Evolutionary conservation across 1,140 invertebrate genomes (phyloP), one percentile per base, ranked within the genome.

Genomic region (Hirudo medicinalis): DNA sequence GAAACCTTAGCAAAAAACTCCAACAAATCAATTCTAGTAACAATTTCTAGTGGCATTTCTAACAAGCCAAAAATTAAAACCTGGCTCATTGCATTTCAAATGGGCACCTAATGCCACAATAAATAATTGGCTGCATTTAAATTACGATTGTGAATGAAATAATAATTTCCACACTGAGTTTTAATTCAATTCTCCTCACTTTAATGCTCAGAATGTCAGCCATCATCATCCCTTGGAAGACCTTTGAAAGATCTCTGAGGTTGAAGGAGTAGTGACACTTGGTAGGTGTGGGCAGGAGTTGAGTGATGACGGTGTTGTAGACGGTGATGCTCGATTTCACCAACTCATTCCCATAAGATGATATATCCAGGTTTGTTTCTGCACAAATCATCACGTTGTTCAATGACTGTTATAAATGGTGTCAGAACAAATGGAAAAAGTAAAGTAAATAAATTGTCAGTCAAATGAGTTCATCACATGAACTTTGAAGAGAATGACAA

Each of bases 241-340:
- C 79, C 71, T 82, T 82, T 54, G 81, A 82, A 27, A 83, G 76
- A 76, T 83, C 82, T 68, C 82, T 75, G 68, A 83, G 72, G 77
- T 83, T 83, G 76, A 83, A 83, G 2, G 82, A 83, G 75, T 83
- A 83, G 75, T 83, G 82, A 49, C 76, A 77, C 75, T 83, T 83
- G 68, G 79, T 78, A 40, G 82, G 82, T 19, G 82, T 83, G 6
- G 82, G 82, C 66, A 83, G 74, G 25, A 83, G 76, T 71, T 81
- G 78, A 11, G 77, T 78, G 71, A 84, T 82, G 74, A 89, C 84
- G 0, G 83, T 86, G 54, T 80, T 82, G 77, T 88, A 90, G 25
- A 89, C 83, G 5, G 83, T 78, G 3, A 90, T 82, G 13, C 86
- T 88, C 0, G 85, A 84, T 5, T 82, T 79, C 0, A 90, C 80